Evolutionary conservation across 1,140 invertebrate genomes (phyloP), one percentile per base, ranked within the genome.

Genomic region (Melipona quadrifasciata): DNA sequence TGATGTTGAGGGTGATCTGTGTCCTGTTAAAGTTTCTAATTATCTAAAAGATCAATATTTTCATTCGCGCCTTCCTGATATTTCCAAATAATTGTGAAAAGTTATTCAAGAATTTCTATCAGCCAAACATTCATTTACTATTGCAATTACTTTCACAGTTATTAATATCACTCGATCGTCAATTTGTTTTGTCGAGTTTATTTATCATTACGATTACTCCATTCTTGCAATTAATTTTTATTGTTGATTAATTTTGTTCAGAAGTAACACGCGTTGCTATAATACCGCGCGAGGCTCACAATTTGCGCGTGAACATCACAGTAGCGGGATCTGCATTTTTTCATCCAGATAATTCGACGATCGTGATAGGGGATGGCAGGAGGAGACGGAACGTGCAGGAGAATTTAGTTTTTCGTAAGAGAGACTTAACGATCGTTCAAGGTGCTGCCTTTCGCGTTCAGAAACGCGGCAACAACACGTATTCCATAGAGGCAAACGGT

Each of bases 371-470:
- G 21, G 92, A 94, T 64, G 89, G 90, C 14, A 64, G 87, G 14
- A 92, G 90, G 61, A 89, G 91, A 79, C 70, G 93, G 78, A 86
- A 94, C 90, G 85, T 93, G 83, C 84, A 94, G 84, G 78, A 90
- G 75, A 82, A 92, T 83, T 90, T 93, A 74, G 77, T 87, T 88
- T 86, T 85, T 51, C 73, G 92, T 61, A 86, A 92, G 75, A 79
- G 82, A 19, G 85, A 84, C 12, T 83, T 88, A 58, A 58, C 94
- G 80, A 92, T 96, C 16, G 91, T 95, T 21, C 95, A 95, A 84
- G 96, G 95, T 1, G 93, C 95, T 2, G 93, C 93, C 12, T 96
- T 97, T 91, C 94, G 95, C 86, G 95, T 96, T 86, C 94, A 94
- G 57, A 95, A 95, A 70, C 90, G 90, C 8, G 90, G 16, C 1